Base-by-base conservation (phyloP, 2,113 vertebrate genomes). In the Trematomus loennbergii region DNA sequence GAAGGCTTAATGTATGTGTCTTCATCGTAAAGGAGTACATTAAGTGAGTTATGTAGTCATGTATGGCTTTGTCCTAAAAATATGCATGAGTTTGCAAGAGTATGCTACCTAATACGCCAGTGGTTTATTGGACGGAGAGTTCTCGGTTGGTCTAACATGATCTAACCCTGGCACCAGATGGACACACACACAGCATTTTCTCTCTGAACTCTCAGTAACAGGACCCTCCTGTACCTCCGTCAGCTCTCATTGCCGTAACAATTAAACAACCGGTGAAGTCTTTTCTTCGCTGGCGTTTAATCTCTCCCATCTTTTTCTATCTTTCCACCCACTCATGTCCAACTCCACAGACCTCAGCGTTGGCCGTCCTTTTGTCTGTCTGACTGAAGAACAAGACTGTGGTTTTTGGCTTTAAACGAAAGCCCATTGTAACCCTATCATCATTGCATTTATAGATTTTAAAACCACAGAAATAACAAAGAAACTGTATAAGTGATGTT, bases 221-320 rank as follows among this genome's bases (percentile, higher is more conserved):
- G 46, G 53, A 60, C 45, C 48, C 59, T 25, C 62, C 60, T 17
- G 64, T 82, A 50, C 29, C 25, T n/a, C 63, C 77, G 82, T 87
- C 84, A 82, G 69, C 46, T 76, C 55, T 88, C 68, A 71, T 88
- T 84, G 82, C 52, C 78, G 3, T 57, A 67, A 72, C 53, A 81
- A 88, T 84, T 83, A 73, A 88, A 83, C 62, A 62, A 63, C 57
- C 49, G 9, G 9, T 46, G 57, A 63, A 69, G 40, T 52, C 52
- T 59, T 81, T 67, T 18, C 66, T 69, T 1, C 0, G 1, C 36
- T n/a, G 25, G 18, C 36, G 13, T 79, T 59, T 50, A 65, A 82
- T 68, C 61, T 53, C 62, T 29, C 36, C 73, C 22, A 60, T 49
- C 81, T 60, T 66, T 5, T 9, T 9, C 66, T 7, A 54, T 78